These are phyloP conservation scores for Apogon hyalosoma DNA, from an alignment of 2,797 vertebrate genomes.

Conservation along the genomic window DNA sequence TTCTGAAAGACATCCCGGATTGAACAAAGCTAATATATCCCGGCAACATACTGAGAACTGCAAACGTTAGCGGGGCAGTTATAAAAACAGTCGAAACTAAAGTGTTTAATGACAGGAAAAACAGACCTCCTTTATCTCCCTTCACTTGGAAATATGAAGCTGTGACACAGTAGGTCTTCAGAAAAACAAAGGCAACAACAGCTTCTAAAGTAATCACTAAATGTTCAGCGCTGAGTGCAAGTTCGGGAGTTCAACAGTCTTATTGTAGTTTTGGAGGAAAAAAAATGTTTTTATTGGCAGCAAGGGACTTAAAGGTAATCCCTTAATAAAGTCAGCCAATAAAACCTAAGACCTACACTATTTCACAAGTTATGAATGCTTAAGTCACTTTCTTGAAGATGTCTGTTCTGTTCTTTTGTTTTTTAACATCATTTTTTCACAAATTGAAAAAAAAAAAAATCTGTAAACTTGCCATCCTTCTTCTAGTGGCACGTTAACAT, in stretches of 20 bases:
- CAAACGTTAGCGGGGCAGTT: conserved; percentile 18
- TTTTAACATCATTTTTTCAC: too few relatives aligned
- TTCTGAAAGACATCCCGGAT: conserved; percentile 24
- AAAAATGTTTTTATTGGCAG: too few relatives aligned
- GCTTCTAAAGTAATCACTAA: not conserved
- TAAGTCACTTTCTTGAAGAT: too few relatives aligned
- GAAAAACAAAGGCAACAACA: conserved; percentile 11
- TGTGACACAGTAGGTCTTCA: not conserved
- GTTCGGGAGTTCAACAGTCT: not conserved
- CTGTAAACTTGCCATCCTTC: too few relatives aligned
- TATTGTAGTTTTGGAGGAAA: conserved; percentile 4
- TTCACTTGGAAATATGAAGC: conserved; percentile 14
- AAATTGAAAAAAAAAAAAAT: too few relatives aligned
- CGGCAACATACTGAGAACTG: conserved; percentile 18
- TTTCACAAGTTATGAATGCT: too few relatives aligned
- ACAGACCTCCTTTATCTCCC: not conserved
- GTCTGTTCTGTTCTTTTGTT: too few relatives aligned
- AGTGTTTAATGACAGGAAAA: conserved; percentile 17
- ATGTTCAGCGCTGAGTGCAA: not conserved
- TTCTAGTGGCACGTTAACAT: too few relatives aligned
- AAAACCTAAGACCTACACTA: too few relatives aligned
- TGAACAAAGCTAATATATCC: conserved; percentile 17
- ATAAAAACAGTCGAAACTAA: conserved; percentile 15
- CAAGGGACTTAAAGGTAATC: too few relatives aligned
- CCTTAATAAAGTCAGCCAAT: too few relatives aligned